Percentiles rank a stretch among this genome's conserved stretches.
phyloP scores from a whole-genome alignment of 1,140 invertebrate genomes.

The Lepeophtheirus salmonis region DNA sequence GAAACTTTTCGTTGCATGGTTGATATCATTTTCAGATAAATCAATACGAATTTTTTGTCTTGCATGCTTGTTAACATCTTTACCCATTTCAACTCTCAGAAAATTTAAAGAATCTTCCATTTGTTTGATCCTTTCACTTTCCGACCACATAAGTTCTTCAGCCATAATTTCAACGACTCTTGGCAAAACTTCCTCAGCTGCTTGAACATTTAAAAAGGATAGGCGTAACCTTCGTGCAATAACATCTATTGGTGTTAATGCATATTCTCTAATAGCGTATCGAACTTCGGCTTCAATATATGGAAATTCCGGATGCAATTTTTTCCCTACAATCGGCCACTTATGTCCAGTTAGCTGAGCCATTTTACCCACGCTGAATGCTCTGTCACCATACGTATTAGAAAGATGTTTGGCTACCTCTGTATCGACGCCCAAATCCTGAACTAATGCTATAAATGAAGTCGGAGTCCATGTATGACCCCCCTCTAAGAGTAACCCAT shows the following conservation, averaged over 20 bases:
- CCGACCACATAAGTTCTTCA: slow-evolving; percentile 81
- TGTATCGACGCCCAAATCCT: slow-evolving; percentile 62
- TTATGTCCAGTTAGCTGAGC: slow-evolving; percentile 78
- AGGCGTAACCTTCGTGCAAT: slow-evolving; percentile 77
- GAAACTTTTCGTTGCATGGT: slow-evolving; percentile 84
- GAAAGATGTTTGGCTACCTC: slow-evolving; percentile 90
- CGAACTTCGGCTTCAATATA: slow-evolving; percentile 93
- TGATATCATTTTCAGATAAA: slow-evolving; percentile 81
- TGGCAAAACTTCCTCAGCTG: slow-evolving; percentile 83
- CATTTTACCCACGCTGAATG: slow-evolving; percentile 91
- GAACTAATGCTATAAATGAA: slow-evolving; percentile 91
- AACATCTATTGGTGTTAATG: slow-evolving; percentile 86
- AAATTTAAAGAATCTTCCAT: slow-evolving; percentile 11
- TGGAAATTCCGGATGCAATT: slow-evolving; percentile 93
- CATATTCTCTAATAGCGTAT: slow-evolving; percentile 83
- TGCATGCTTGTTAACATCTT: slow-evolving; percentile 68
- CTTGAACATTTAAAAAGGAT: slow-evolving; percentile 31
- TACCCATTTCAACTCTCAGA: slow-evolving; percentile 74
- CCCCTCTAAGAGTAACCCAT: slow-evolving; percentile 78
- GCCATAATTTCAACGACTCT: slow-evolving; percentile 85
- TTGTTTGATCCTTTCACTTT: slow-evolving; percentile 47
- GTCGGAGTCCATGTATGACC: slow-evolving; percentile 91
- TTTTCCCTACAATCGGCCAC: slow-evolving; percentile 59
- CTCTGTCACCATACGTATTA: slow-evolving; percentile 89
- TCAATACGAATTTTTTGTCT: slow-evolving; percentile 73